Percentiles rank a stretch among this genome's conserved stretches.
These are phyloP conservation scores for Drosophila lutescens DNA, from an alignment of 2,888 invertebrate species.

Conservation along the genomic window DNA sequence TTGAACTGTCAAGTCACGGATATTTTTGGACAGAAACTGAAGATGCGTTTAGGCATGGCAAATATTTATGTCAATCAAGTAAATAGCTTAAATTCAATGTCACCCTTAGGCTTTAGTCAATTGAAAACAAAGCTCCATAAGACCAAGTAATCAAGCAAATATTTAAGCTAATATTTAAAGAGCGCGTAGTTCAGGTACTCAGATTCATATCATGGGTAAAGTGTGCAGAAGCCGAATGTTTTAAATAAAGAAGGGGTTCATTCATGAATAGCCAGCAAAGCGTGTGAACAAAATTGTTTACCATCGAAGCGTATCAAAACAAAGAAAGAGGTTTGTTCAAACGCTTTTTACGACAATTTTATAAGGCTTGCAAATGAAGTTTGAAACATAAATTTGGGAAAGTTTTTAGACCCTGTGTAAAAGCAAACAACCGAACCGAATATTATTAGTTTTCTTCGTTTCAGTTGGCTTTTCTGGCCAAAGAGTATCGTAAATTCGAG, in stretches of 20 bases:
- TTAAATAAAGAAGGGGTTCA: conserved; percentile 54
- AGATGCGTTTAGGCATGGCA: conserved; percentile 2
- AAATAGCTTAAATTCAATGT: conserved; percentile 37
- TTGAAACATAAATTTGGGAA: conserved; percentile 46
- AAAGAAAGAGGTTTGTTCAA: conserved; percentile 59
- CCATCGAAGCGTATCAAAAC: conserved; percentile 58
- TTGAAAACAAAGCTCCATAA: conserved; percentile 33
- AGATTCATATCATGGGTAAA: conserved; percentile 58
- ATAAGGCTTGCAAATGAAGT: conserved; percentile 21
- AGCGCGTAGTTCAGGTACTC: conserved; percentile 34
- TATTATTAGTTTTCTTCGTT: not conserved
- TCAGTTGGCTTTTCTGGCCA: not conserved
- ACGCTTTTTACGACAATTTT: conserved; percentile 20
- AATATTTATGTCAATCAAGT: conserved; percentile 9
- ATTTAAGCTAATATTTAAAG: conserved; percentile 57
- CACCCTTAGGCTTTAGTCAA: conserved; percentile 25
- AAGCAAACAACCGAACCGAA: not conserved
- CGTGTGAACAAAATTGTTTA: conserved; percentile 65
- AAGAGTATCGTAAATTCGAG: conserved; percentile 18
- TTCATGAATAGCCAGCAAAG: conserved; percentile 47
- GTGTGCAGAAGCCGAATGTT: conserved; percentile 48
- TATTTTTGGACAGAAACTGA: conserved; percentile 14
- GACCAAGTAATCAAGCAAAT: conserved; percentile 42
- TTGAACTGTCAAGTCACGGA: conserved; percentile 26
- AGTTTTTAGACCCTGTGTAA: conserved; percentile 17